phyloP scores from a whole-genome alignment of 2,888 invertebrate genomes.

The Ophonus ardosiacus region DNA sequence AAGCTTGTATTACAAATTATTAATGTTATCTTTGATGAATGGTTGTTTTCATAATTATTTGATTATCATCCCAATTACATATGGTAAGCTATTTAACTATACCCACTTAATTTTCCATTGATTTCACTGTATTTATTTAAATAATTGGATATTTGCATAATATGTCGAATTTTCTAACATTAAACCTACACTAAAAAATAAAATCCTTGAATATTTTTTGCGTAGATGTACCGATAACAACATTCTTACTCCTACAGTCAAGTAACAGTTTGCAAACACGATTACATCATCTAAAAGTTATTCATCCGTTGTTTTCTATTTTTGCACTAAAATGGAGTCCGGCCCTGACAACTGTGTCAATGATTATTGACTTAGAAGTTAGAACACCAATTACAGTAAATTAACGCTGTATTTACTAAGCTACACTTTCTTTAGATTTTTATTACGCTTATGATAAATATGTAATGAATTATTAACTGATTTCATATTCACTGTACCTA shows the following conservation, averaged over 20 bases:
- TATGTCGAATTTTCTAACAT: background rate
- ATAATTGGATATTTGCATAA: background rate
- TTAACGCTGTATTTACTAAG: background rate
- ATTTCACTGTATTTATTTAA: background rate
- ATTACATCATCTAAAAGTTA: slow-evolving; percentile 34
- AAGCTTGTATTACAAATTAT: background rate
- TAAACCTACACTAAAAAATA: slow-evolving; percentile 16
- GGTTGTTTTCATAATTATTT: background rate
- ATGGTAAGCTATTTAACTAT: background rate
- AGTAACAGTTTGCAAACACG: slow-evolving; percentile 6
- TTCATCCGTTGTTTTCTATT: slow-evolving; percentile 43
- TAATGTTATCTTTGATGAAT: background rate
- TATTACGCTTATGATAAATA: background rate
- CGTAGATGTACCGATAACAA: slow-evolving; percentile 24
- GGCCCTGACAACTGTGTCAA: slow-evolving; percentile 30
- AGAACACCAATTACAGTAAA: slow-evolving; percentile 3
- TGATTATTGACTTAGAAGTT: background rate
- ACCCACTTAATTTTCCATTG: background rate
- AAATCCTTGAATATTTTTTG: slow-evolving; percentile 10
- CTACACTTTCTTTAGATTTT: slow-evolving; percentile 18
- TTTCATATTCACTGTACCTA: background rate
- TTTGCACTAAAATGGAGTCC: slow-evolving; percentile 4
- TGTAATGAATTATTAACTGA: background rate
- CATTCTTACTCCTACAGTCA: slow-evolving; percentile 30
- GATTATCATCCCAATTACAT: background rate